Evolutionary conservation across 2,113 vertebrate species (phyloP).

Genomic region (Seriola rivoliana): DNA sequence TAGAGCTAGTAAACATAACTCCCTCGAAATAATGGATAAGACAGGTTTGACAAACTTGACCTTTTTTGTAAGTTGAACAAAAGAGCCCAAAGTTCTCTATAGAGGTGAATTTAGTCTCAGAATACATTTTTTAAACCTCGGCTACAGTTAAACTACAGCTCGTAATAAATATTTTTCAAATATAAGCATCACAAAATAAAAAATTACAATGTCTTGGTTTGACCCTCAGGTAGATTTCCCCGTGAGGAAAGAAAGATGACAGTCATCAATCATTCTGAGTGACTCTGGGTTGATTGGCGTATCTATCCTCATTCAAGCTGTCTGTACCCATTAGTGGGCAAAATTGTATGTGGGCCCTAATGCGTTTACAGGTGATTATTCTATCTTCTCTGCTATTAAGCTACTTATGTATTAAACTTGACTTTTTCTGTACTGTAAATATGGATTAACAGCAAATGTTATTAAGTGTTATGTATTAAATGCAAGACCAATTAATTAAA

Average conservation of each 20-base stretch:
- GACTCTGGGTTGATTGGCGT: slow-evolving; percentile 67
- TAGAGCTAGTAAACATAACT: too few relatives aligned
- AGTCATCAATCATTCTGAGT: slow-evolving; percentile 79
- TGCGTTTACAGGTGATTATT: slow-evolving; percentile 65
- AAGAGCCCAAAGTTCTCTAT: too few relatives aligned
- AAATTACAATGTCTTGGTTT: background rate
- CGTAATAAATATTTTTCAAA: too few relatives aligned
- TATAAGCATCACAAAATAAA: too few relatives aligned
- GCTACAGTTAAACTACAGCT: too few relatives aligned
- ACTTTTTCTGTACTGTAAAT: slow-evolving; percentile 37
- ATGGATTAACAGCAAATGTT: slow-evolving; percentile 57
- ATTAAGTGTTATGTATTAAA: slow-evolving; percentile 56
- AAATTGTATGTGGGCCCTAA: slow-evolving; percentile 46
- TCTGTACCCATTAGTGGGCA: slow-evolving; percentile 75
- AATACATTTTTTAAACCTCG: too few relatives aligned
- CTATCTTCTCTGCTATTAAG: slow-evolving; percentile 45
- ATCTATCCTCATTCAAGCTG: slow-evolving; percentile 83
- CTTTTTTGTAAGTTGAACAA: too few relatives aligned
- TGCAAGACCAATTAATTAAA: slow-evolving; percentile 55
- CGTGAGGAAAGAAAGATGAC: slow-evolving; percentile 53
- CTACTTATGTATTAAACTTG: slow-evolving; percentile 45
- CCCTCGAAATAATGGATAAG: too few relatives aligned
- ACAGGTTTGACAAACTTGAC: too few relatives aligned
- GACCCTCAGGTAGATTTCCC: slow-evolving; percentile 45
- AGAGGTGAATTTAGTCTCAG: too few relatives aligned